These are phyloP conservation scores for Excalfactoria chinensis DNA, from an alignment of 2,113 vertebrate genomes.

Conservation along the genomic window DNA sequence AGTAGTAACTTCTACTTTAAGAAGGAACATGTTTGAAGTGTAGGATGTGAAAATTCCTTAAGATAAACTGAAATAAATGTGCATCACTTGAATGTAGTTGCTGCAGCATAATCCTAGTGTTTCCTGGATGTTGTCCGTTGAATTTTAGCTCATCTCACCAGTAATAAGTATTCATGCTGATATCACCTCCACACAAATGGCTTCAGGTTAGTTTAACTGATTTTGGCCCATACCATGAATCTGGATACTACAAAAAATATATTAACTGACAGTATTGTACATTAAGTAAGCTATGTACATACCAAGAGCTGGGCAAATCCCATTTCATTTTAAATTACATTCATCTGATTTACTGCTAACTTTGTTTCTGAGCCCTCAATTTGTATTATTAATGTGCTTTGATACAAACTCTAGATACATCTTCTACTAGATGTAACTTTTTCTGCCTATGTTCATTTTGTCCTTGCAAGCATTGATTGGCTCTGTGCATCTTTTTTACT, in stretches of 20 bases:
- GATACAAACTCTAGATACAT: background rate
- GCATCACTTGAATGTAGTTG: background rate
- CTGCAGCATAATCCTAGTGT: background rate
- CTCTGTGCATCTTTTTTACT: background rate
- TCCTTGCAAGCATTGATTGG: background rate
- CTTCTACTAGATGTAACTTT: background rate
- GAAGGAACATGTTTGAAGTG: background rate
- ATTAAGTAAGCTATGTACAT: background rate
- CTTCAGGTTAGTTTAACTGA: background rate
- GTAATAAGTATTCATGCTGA: background rate
- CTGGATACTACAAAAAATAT: background rate
- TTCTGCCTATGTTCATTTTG: background rate
- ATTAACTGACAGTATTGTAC: background rate
- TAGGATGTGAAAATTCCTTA: background rate
- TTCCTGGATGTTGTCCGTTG: background rate
- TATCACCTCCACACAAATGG: background rate
- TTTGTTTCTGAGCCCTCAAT: background rate
- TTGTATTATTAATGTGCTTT: background rate
- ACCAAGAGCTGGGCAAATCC: background rate
- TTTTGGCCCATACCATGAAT: background rate
- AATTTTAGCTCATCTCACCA: background rate
- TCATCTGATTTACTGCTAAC: background rate
- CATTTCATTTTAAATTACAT: background rate
- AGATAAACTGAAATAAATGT: background rate
- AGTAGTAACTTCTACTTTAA: background rate